A percentile compares a stretch with the other conserved stretches of the same genome.
phyloP scores from a whole-genome alignment of 1,140 invertebrate species.

The Bombus picipes region DNA sequence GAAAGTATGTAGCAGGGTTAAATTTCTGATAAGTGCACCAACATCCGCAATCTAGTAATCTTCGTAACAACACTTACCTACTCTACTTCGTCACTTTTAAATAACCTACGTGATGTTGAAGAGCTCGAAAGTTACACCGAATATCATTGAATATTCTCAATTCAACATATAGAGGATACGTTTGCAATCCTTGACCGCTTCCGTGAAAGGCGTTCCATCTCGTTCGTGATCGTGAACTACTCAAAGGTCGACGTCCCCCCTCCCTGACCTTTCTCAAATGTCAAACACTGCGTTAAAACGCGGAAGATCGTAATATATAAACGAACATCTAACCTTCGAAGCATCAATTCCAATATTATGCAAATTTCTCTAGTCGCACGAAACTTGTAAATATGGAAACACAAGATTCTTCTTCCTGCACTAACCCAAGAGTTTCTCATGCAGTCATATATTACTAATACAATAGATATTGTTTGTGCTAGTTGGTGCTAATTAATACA shows the following conservation, averaged over 20 bases:
- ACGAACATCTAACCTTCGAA: background rate
- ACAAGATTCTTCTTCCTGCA: background rate
- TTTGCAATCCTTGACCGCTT: constrained; percentile 20
- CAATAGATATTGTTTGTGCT: background rate
- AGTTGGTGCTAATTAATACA: background rate
- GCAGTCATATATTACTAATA: constrained; percentile 2
- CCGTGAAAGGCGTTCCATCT: background rate
- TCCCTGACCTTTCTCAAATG: constrained; percentile 4
- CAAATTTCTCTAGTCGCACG: background rate
- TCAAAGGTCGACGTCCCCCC: background rate
- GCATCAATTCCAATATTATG: background rate
- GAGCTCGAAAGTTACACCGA: background rate
- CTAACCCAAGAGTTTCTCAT: background rate
- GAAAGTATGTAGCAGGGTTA: too few species aligned
- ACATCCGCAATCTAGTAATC: background rate
- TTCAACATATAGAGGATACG: background rate
- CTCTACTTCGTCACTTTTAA: background rate
- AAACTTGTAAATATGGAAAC: constrained; percentile 4
- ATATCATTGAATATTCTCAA: background rate
- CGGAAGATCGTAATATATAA: constrained; percentile 7
- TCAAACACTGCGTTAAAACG: background rate
- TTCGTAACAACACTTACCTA: background rate
- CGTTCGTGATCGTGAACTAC: constrained; percentile 31
- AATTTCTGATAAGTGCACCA: background rate
- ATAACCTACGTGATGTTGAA: background rate